Evolutionary conservation across 1,140 invertebrate genomes (phyloP), one percentile per base, ranked within the genome.

Genomic region (Lysiphlebus fabarum): DNA sequence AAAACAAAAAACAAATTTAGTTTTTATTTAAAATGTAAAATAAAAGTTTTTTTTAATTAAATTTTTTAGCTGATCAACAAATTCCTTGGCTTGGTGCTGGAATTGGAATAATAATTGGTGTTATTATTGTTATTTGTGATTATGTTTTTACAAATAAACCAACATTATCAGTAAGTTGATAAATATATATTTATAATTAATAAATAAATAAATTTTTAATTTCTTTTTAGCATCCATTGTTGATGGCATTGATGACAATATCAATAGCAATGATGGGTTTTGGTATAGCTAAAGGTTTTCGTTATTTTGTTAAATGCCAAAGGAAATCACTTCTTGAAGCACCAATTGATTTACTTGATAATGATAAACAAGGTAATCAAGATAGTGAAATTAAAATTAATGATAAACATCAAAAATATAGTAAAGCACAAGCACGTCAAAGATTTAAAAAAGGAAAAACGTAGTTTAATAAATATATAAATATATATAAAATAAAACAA

Each of bases 41-140:
- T n/a, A n/a, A n/a, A n/a, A n/a, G n/a, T n/a, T n/a, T n/a, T n/a
- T n/a, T n/a, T n/a, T n/a, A n/a, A n/a, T n/a, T n/a, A n/a, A n/a
- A n/a, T 26, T 42, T 49, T 61, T 67, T 62, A 88, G 87, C 79
- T 57, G 86, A 88, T 73, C 83, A 86, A 65, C 86, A 89, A 71
- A 82, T 88, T 60, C 88, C 90, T 8, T 90, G 88, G 87, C 74
- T 90, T 14, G 88, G 87, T 62, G 85, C 87, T 65, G 88, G 85
- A 26, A 74, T 90, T 64, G 90, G 90, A 47, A 82, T 90, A 43
- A 83, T 89, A 56, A 68, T 90, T 40, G 89, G 90, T 50, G 85
- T 90, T 56, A 72, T 81, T 47, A 81, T 91, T 53, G 87, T 90
- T 50, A 81, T 90, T 56, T 82, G 84, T 58, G 89, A 91, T 73